phyloP scores from a whole-genome alignment of 2,113 vertebrate species.

The Nibea albiflora region DNA sequence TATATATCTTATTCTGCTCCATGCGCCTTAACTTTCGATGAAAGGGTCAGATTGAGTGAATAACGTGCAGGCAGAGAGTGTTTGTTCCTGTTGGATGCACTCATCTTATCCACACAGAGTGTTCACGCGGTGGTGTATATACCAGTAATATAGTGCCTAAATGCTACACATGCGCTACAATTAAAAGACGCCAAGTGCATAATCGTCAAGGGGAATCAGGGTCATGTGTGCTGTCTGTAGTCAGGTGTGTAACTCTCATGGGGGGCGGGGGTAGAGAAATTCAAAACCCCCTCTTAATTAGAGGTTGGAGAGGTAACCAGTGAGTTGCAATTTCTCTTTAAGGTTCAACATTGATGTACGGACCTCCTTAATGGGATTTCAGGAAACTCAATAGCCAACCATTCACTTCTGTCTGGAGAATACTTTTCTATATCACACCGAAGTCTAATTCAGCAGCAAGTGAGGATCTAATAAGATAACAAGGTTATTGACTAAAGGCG shows the following conservation, averaged over 20 bases:
- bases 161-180: background rate
- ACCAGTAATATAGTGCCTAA: background rate
- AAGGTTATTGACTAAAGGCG: background rate
- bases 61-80: background rate
- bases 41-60: conserved; percentile 4
- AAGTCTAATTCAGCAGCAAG: background rate
- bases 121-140: background rate
- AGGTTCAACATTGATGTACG: conserved; percentile 2
- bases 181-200: background rate
- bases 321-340: background rate
- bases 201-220: background rate
- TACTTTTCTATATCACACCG: background rate
- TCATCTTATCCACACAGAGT: background rate
- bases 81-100: background rate
- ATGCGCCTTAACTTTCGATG: background rate
- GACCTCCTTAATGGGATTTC: conserved; percentile 1
- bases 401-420: background rate
- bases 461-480: background rate
- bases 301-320: conserved; percentile 6
- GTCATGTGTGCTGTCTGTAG: background rate
- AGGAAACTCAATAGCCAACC: background rate
- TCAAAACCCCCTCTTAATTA: conserved; percentile 7
- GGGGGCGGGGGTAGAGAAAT: background rate
- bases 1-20: background rate
- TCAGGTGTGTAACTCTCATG: background rate